phyloP scores from a whole-genome alignment of 35 echinoderm and acorn worm genomes.

The Heliocidaris tuberculata region DNA sequence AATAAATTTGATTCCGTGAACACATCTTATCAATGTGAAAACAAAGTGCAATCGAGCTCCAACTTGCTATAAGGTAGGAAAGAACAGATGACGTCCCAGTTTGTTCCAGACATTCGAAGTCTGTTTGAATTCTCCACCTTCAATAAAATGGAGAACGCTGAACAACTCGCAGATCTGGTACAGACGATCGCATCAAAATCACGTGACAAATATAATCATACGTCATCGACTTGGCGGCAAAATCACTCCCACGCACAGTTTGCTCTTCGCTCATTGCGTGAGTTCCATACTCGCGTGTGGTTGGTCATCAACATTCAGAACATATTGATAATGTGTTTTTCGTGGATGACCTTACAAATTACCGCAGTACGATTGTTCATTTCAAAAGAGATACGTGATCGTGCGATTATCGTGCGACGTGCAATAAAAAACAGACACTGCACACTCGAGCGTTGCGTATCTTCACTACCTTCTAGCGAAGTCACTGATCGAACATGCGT shows the following conservation, averaged over 20 bases:
- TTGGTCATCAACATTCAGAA: neutral
- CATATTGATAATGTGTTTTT: neutral
- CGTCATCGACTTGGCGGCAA: neutral
- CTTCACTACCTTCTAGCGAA: neutral
- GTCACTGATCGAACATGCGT: neutral
- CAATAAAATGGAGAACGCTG: neutral
- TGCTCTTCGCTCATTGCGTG: neutral
- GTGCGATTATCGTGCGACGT: neutral
- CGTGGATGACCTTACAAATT: neutral
- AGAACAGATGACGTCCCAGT: neutral
- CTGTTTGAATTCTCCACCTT: neutral
- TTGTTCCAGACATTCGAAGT: neutral
- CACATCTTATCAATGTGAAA: neutral
- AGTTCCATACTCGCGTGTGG: neutral
- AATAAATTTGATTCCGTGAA: neutral
- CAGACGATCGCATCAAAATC: neutral
- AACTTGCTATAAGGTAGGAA: neutral
- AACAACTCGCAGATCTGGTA: neutral
- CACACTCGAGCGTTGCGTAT: neutral
- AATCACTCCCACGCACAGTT: neutral
- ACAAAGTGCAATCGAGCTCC: neutral
- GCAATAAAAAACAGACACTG: neutral
- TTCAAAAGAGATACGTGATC: neutral
- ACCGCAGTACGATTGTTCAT: neutral
- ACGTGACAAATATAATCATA: neutral